Conservation (phyloP, 2,113 vertebrate genomes). For the Holacanthus passer region DNA sequence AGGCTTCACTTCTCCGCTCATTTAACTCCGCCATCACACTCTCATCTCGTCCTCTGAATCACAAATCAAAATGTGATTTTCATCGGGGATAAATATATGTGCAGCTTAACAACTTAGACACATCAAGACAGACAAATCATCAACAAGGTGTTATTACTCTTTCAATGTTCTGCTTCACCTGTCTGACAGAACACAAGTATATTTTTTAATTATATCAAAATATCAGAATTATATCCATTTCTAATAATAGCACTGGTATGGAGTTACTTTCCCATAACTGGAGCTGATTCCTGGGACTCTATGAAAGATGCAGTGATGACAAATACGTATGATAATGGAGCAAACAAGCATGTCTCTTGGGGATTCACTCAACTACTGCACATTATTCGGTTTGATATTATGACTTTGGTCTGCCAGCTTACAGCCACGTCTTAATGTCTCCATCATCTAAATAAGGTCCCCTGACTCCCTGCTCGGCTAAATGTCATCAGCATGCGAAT, state of each 20-base stretch:
- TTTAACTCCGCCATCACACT: constrained; percentile 19
- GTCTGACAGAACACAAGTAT: neutral
- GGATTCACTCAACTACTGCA: constrained; percentile 34
- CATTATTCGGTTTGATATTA: constrained; percentile 54
- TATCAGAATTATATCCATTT: too few relatives aligned
- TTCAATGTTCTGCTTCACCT: constrained; percentile 5
- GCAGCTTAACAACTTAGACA: neutral
- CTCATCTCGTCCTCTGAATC: constrained; percentile 29
- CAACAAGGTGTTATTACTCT: neutral
- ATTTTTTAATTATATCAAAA: constrained; percentile 2
- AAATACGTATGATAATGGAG: constrained; percentile 44
- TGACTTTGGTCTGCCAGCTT: constrained; percentile 53
- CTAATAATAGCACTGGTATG: neutral
- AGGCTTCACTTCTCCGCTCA: constrained; percentile 32
- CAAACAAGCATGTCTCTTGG: constrained; percentile 41
- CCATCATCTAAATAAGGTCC: constrained; percentile 71
- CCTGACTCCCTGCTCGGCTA: constrained; percentile 55
- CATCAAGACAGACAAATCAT: neutral
- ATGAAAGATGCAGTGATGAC: constrained; percentile 33
- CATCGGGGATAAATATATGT: neutral
- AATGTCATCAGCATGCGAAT: constrained; percentile 74
- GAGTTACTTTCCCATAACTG: constrained; percentile 14
- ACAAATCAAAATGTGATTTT: constrained; percentile 16
- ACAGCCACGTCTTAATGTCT: constrained; percentile 67
- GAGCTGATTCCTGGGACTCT: neutral